Base-by-base conservation (phyloP, 2,888 invertebrate species). In the Notodonta dromedarius region DNA sequence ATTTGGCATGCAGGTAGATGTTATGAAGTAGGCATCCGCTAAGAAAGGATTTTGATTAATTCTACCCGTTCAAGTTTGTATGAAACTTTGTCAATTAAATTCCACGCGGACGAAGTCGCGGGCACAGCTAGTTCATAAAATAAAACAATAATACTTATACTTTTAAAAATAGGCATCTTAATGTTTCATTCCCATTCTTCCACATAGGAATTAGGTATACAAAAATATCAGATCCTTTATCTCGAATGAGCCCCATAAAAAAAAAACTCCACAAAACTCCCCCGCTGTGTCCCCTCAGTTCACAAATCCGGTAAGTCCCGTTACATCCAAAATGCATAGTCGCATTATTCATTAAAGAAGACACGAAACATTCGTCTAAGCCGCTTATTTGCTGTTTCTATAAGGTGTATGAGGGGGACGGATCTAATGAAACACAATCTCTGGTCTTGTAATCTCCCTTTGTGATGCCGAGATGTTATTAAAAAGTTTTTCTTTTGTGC, bases 321-420 rank as follows among this genome's bases (percentile, higher is more conserved):
- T 65, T 59, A 67, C 63, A 66, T 52, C 59, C 61, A 65, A 66
- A 65, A 60, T 63, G 61, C 67, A 65, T 68, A 70, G 72, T 71
- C 67, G 67, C 68, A 69, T 62, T 69, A 76, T 73, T 82, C 78
- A 79, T 83, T 80, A 79, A 74, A 69, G 82, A 82, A 77, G 83
- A 83, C 76, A 82, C 77, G 71, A 80, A 79, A 80, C 75, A 77
- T 76, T 73, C 72, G 57, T 63, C 58, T 80, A 84, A 88, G 82
- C 84, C 73, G 74, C 85, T 87, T 87, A 85, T 84, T 86, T 86
- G 83, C 83, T 84, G 77, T 77, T 79, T 72, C 77, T 80, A 77
- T 80, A 76, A 83, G 83, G 85, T 77, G 77, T 82, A 84, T 82
- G 84, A 77, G 77, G 76, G 73, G 78, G 70, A 76, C 66, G 70